Evolutionary conservation across 1,140 invertebrate genomes (phyloP), one percentile per base, ranked within the genome.

Genomic region (Meteorus sp.): DNA sequence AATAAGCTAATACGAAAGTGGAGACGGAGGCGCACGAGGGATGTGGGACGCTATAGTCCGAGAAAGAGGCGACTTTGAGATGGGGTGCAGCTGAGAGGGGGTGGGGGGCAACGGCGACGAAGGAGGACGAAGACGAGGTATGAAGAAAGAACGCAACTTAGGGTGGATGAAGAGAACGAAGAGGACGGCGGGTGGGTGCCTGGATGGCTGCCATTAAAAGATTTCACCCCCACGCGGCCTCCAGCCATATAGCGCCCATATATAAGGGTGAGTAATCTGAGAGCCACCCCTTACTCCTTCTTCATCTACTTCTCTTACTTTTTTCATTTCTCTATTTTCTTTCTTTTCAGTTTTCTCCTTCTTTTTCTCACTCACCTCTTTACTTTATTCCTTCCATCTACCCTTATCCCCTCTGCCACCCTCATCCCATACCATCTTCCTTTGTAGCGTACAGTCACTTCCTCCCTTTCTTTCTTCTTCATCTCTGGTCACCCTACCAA

Each of bases 191-290:
- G 53, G 9, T 45, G 66, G 61, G 61, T 62, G 65, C 59, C 67
- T 71, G 70, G 70, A 73, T 72, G 70, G 70, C 63, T 72, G 71
- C 71, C 71, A 73, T 73, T 73, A 73, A 73, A 73, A 72, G 70
- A 73, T 73, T 73, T 71, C 65, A 69, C 66, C 67, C 67, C 65
- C 60, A 41, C 58, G n/a, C 53, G 47, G 41, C 43, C 41, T 59
- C 61, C 60, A 63, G n/a, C n/a, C n/a, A n/a, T n/a, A n/a, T n/a
- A n/a, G 65, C 68, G 62, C 61, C 62, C 67, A 72, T 73, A 72
- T 72, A 73, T 68, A 72, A 72, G 70, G 69, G 71, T 73, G 71
- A 73, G 71, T 73, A 73, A 73, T 73, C 71, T 72, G 69, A 68
- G 70, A 59, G 51, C 19, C 65, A 62, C 64, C 57, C 70, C 65